Base-by-base conservation (phyloP, 2,888 invertebrate genomes). In the Microchrysa polita region DNA sequence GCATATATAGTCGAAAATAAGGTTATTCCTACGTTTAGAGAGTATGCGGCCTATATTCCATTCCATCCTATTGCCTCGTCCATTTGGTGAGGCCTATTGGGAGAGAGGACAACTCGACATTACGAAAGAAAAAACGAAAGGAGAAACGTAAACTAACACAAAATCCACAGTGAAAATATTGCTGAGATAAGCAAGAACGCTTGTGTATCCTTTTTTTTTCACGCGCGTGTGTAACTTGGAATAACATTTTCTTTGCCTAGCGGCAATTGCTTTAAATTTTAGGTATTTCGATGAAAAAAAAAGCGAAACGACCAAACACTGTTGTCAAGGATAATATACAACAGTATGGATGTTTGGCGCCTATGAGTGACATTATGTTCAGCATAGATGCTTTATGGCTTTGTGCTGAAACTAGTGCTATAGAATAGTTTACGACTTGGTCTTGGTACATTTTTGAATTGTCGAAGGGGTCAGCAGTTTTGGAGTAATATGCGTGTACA, bases 201-300 rank as follows among this genome's bases (percentile, higher is more conserved):
- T 57, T 57, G n/a, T 57, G n/a, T 12, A 18, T 57, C n/a, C 20
- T 57, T 16, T 2, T 57, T 55, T 55, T 18, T 55, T 55, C n/a
- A 16, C 14, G n/a, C 18, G 14, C 18, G 20, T 55, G 16, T 55
- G 27, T 34, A 7, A 2, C 27, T 34, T 2, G 7, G 27, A 34
- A 34, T 34, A 34, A 34, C 27, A 34, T 34, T 34, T 34, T 7
- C 27, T 55, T 9, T 55, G 52, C 16, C 16, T 55, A 20, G 27
- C 27, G 27, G 27, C 27, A 7, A 34, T 34, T 18, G n/a, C 27
- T 61, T 61, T 61, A 61, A 61, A 61, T 61, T 60, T 61, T 40
- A 42, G 61, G 61, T 16, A 42, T n/a, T 7, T 40, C 42, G 16
- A 61, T 61, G 40, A 42, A 16, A 18, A 34, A 22, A 7, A 12